phyloP scores from a whole-genome alignment of 2,113 vertebrate species.

The Casuarius casuarius region DNA sequence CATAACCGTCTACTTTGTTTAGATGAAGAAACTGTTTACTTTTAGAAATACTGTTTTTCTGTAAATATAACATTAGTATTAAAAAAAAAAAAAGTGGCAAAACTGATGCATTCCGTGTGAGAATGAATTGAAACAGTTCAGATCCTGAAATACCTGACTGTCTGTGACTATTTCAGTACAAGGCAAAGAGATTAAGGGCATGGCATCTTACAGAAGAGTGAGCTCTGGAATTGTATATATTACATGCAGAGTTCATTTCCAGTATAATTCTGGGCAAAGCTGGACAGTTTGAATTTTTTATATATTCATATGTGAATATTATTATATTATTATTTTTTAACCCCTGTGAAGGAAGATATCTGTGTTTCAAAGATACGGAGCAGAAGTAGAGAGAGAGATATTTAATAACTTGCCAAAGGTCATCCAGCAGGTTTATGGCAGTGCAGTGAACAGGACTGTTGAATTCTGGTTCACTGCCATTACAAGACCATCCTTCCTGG shows the following conservation, averaged over 20 bases:
- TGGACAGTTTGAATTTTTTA: not conserved
- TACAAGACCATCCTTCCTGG: not conserved
- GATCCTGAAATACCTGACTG: not conserved
- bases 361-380: accelerated
- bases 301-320: not conserved
- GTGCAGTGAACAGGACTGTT: not conserved
- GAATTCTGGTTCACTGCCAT: not conserved
- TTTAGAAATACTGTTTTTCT: not conserved
- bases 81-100: not conserved
- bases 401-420: not conserved
- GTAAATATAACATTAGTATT: not conserved
- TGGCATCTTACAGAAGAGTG: not conserved
- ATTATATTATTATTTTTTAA: not conserved
- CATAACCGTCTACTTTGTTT: not conserved
- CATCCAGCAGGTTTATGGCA: not conserved
- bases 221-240: accelerated
- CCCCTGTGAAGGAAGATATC: not conserved
- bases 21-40: not conserved
- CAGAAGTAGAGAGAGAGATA: not conserved
- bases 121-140: not conserved
- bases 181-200: not conserved
- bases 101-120: not conserved
- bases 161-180: not conserved
- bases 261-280: not conserved
- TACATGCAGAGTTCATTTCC: not conserved